A percentile compares a stretch with the other conserved stretches of the same genome.
These are phyloP conservation scores for Lytechinus pictus DNA, from an alignment of 35 echinoderm and acorn worm genomes.

Conservation along the genomic window DNA sequence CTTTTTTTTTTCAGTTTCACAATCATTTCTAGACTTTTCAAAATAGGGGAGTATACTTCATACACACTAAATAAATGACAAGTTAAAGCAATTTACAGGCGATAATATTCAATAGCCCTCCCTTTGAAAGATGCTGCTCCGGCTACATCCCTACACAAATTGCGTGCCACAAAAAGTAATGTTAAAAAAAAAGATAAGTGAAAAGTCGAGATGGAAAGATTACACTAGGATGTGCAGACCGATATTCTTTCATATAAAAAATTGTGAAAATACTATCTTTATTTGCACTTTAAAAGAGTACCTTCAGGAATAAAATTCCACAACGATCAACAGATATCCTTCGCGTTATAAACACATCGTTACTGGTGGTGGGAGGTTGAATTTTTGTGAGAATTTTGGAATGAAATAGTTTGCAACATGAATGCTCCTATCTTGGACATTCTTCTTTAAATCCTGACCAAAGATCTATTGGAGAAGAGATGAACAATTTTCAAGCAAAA, in stretches of 20 bases:
- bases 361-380: background rate
- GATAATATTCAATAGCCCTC: background rate
- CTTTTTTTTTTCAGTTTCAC: background rate
- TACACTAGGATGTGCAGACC: conserved; percentile 8
- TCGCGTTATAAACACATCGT: background rate
- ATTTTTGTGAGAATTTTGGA: background rate
- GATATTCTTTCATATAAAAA: background rate
- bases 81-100: background rate
- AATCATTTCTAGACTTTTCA: background rate
- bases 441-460: background rate
- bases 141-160: background rate
- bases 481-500: background rate
- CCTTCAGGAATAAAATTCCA: background rate
- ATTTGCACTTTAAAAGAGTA: conserved; percentile 10
- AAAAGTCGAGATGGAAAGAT: background rate
- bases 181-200: background rate
- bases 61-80: background rate
- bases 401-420: background rate
- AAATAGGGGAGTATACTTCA: background rate
- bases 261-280: conserved; percentile 14
- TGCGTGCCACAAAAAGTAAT: background rate
- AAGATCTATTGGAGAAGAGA: background rate
- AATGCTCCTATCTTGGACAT: background rate
- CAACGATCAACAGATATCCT: background rate
- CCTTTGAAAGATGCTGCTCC: background rate